These are phyloP conservation scores for Conger conger DNA, from an alignment of 2,113 vertebrate genomes.

Conservation along the genomic window DNA sequence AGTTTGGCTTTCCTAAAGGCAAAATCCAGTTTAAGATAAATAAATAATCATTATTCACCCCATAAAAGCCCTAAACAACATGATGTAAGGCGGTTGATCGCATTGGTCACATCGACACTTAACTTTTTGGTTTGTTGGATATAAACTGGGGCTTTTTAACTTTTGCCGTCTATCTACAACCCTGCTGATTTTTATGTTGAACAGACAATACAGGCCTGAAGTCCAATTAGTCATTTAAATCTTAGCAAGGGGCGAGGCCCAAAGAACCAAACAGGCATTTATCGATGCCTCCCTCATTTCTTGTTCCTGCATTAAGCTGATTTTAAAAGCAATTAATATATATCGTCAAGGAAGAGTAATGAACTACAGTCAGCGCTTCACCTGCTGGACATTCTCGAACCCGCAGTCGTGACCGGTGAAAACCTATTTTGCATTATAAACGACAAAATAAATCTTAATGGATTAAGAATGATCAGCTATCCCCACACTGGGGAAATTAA, in stretches of 20 bases:
- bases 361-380: slow-evolving; percentile 95
- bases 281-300: slow-evolving; percentile 97
- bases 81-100: neutral
- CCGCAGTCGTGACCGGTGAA: slow-evolving; percentile 87
- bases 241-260: slow-evolving; percentile 56
- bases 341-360: slow-evolving; percentile 97
- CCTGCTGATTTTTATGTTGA: neutral
- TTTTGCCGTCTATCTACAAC: neutral
- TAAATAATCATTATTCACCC: neutral
- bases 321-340: slow-evolving; percentile 99
- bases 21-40: neutral
- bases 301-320: slow-evolving; percentile 97
- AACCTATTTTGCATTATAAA: slow-evolving; percentile 99
- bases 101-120: neutral
- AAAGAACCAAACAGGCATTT: slow-evolving; percentile 78
- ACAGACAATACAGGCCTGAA: slow-evolving; percentile 43
- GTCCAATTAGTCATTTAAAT: slow-evolving; percentile 71
- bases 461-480: slow-evolving; percentile 99
- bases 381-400: slow-evolving; percentile 90
- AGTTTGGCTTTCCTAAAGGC: neutral
- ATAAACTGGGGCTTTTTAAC: neutral
- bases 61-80: neutral
- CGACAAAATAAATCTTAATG: slow-evolving; percentile 99
- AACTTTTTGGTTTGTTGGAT: neutral
- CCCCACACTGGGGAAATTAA: slow-evolving; percentile 99